Base-by-base conservation (phyloP, 2,888 invertebrate genomes). In the Epinotia demarniana region DNA sequence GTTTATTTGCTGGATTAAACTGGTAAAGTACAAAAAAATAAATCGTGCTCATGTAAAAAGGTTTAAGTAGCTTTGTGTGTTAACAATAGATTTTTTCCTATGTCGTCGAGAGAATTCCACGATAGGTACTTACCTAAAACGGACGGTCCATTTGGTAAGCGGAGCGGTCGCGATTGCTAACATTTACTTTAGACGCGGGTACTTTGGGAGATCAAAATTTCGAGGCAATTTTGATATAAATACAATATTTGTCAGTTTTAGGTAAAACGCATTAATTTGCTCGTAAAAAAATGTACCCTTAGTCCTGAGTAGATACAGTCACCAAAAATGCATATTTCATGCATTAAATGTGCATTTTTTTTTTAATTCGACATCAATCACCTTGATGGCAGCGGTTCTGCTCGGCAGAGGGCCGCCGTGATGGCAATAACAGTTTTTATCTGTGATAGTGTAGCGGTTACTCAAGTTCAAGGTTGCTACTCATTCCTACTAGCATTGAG, bases 51-150 rank as follows among this genome's bases (percentile, higher is more conserved):
- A 66, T 71, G 75, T 71, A 75, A 75, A 75, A 75, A 75, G 63
- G 58, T 63, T 46, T n/a, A 60, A 57, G 72, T 72, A 61, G 61
- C 19, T 60, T 72, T 75, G 72, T 72, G 72, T 67, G 71, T 57
- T 67, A 72, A 75, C 72, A 75, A 75, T 72, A 78, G 78, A 80
- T 84, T 84, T 85, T 86, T 83, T 82, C 61, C 57, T 53, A n/a
- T 57, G 27, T 53, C 74, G 79, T 81, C 82, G 75, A 80, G 79
- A 81, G 78, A 85, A 85, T 85, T 85, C 84, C 79, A 81, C 61
- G 72, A 80, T 80, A 81, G 77, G 79, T 83, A 84, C 85, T 19
- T 33, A 39, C 39, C 39, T n/a, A 60, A 60, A 60, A 69, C n/a
- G 43, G 58, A 69, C 69, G 46, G 69, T 69, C 46, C 69, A 69